Evolutionary conservation across 2,888 invertebrate species (phyloP), one percentile per base, ranked within the genome.

Genomic region (Epirrita christyi): DNA sequence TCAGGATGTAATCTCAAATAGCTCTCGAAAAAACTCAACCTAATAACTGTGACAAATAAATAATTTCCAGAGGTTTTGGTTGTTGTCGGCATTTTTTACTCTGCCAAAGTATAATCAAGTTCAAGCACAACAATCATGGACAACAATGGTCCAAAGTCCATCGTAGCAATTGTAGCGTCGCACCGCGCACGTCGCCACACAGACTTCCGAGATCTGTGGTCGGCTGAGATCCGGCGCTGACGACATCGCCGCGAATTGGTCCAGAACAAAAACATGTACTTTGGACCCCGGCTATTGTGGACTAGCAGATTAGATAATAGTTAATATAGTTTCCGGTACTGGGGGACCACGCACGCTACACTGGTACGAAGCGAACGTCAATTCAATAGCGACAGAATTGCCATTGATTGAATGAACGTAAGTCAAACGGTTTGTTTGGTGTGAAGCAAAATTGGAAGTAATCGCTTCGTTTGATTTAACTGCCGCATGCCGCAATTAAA

Each of bases 121-220:
- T 34, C 36, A 55, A 63, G 49, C 60, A 71, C 63, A 72, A 72
- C 64, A 64, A 66, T 53, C 58, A 63, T 67, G 66, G 62, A 85
- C 82, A 85, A 85, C 81, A n/a, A 56, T 34, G 54, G 80, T 66
- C 41, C 81, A 68, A 85, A 87, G 86, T 88, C 81, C 85, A 75
- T 55, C 44, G 54, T 55, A 67, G 67, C 82, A 81, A 85, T 86
- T 84, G 79, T 72, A 57, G 56, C 66, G 55, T 45, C 65, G 66
- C 67, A 66, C 72, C 2, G 2, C 21, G 21, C 21, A 21, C 21
- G 2, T 21, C 21, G n/a, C n/a, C n/a, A n/a, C n/a, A n/a, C n/a
- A n/a, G n/a, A n/a, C n/a, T n/a, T n/a, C n/a, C n/a, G n/a, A n/a
- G n/a, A n/a, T n/a, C n/a, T n/a, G n/a, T n/a, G n/a, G n/a, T n/a